phyloP scores from a whole-genome alignment of 2,888 invertebrate species.

The Xanthorhoe designata region DNA sequence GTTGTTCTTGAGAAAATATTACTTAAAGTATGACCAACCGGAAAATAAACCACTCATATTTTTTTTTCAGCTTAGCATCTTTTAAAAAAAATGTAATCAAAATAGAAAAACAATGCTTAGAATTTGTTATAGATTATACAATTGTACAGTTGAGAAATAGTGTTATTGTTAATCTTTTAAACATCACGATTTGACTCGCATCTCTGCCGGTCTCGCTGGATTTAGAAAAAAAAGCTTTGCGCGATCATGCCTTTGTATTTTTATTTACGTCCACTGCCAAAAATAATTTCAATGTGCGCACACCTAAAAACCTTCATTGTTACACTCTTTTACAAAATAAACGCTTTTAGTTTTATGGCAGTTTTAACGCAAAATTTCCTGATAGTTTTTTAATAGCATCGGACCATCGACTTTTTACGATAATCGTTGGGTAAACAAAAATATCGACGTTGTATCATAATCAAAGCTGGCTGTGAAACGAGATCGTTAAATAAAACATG shows the following conservation, averaged over 20 bases:
- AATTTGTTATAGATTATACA: no score
- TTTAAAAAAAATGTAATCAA: no score
- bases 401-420: slow-evolving; percentile 22
- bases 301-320: slow-evolving; percentile 28
- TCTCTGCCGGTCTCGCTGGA: slow-evolving; percentile 56
- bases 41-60: no score
- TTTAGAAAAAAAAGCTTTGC: slow-evolving; percentile 49
- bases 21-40: no score
- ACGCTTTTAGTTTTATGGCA: slow-evolving; percentile 23
- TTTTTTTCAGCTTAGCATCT: no score
- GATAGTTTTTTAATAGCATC: slow-evolving; percentile 16
- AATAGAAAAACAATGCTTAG: no score
- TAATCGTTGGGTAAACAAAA: slow-evolving; percentile 17
- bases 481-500: slow-evolving; percentile 15
- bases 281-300: slow-evolving; percentile 35
- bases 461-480: slow-evolving; percentile 19
- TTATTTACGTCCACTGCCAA: slow-evolving; percentile 49
- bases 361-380: slow-evolving; percentile 16
- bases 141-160: neutral
- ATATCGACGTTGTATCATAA: slow-evolving; percentile 18
- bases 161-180: neutral
- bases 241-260: slow-evolving; percentile 56
- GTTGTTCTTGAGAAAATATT: no score
- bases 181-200: slow-evolving; percentile 39
- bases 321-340: slow-evolving; percentile 29